These are phyloP conservation scores for Chamaedrilus cognettii DNA, from an alignment of 2,888 invertebrate species.

Conservation along the genomic window DNA sequence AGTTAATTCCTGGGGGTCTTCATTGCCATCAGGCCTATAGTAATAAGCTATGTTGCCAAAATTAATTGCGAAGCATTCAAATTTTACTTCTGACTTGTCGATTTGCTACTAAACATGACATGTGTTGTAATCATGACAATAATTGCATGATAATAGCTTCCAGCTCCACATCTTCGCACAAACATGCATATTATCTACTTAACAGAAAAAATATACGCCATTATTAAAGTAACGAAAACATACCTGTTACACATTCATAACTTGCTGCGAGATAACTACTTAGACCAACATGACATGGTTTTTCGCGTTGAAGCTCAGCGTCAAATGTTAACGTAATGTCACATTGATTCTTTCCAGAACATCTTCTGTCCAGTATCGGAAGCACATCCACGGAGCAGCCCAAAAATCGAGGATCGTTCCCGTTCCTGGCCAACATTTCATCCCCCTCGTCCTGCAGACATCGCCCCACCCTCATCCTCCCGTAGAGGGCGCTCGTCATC, in stretches of 20 bases:
- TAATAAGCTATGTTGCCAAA: too few species aligned
- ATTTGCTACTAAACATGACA: too few species aligned
- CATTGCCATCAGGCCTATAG: too few species aligned
- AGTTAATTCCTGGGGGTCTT: neutral
- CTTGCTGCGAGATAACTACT: neutral
- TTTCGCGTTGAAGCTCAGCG: neutral
- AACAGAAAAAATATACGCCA: too few species aligned
- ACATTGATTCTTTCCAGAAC: conserved; percentile 5
- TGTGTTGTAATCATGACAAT: too few species aligned
- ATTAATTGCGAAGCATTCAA: too few species aligned
- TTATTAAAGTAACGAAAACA: too few species aligned
- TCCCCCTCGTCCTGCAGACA: conserved; percentile 4
- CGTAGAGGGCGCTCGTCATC: neutral
- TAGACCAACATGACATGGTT: conserved; percentile 1
- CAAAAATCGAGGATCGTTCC: conserved; percentile 3
- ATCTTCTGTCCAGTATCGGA: neutral
- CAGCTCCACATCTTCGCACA: too few species aligned
- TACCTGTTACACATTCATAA: conserved; percentile 3
- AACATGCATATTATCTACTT: too few species aligned
- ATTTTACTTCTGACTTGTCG: too few species aligned
- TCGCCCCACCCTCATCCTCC: conserved; percentile 5
- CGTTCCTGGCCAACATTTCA: neutral
- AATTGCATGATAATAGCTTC: too few species aligned
- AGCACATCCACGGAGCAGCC: conserved; percentile 5
- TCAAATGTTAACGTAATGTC: neutral